Conservation (phyloP, 1,140 invertebrate genomes). For the Coelopa frigida region DNA sequence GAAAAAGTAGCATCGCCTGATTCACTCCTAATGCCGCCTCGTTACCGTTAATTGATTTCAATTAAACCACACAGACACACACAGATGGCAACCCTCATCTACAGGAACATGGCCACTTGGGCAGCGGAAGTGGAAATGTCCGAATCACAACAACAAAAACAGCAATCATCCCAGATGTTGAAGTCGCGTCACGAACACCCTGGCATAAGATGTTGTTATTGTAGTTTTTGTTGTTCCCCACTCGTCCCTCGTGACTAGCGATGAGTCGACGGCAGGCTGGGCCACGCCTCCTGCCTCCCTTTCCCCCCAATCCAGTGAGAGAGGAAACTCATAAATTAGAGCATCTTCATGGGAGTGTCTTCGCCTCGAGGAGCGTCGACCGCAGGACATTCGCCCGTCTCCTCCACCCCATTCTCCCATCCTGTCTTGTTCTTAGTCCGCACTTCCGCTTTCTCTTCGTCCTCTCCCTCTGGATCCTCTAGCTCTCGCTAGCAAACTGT, state of each 20-base stretch:
- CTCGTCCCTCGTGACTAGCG: too few relatives aligned
- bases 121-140: too few relatives aligned
- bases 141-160: too few relatives aligned
- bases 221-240: too few relatives aligned
- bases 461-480: not conserved
- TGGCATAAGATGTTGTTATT: too few relatives aligned
- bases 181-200: too few relatives aligned
- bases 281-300: conserved; percentile 1
- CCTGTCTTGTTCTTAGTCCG: not conserved
- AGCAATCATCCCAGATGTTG: too few relatives aligned
- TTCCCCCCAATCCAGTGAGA: conserved; percentile 1
- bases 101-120: too few relatives aligned
- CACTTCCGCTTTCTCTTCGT: not conserved
- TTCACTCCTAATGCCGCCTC: conserved; percentile 37
- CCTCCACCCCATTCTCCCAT: not conserved
- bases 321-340: conserved; percentile 32
- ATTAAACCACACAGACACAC: conserved; percentile 40
- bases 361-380: not conserved
- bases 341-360: conserved; percentile 24
- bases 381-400: not conserved
- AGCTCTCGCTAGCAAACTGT: not conserved
- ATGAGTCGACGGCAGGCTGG: too few relatives aligned
- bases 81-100: too few relatives aligned
- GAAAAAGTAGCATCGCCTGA: too few relatives aligned
- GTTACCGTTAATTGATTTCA: conserved; percentile 45